phyloP scores from a whole-genome alignment of 1,140 invertebrate species.

The Drosophila truncata region DNA sequence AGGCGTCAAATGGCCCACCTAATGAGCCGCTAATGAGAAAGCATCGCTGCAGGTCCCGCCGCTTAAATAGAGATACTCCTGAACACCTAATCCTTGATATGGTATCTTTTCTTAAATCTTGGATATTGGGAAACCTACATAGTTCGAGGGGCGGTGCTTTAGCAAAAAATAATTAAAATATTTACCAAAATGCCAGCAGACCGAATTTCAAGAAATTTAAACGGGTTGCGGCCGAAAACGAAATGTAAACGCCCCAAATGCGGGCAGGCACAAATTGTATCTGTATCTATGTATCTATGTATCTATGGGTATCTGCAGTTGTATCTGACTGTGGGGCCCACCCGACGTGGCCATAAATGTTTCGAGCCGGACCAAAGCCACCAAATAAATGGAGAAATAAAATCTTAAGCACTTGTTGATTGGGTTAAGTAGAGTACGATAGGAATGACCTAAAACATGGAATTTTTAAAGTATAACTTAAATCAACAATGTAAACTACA shows the following conservation, averaged over 20 bases:
- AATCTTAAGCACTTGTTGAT: conserved; percentile 44
- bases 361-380: conserved; percentile 25
- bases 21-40: conserved; percentile 82
- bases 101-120: conserved; percentile 4
- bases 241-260: conserved; percentile 74
- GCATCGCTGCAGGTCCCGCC: conserved; percentile 45
- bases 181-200: conserved; percentile 55
- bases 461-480: no score
- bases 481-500: no score
- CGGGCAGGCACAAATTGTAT: conserved; percentile 47
- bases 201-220: conserved; percentile 54
- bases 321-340: conserved; percentile 48
- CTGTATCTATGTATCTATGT: conserved; percentile 12
- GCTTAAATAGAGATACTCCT: conserved; percentile 8
- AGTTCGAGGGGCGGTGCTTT: conserved; percentile 34
- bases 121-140: conserved; percentile 15
- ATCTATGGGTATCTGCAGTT: conserved; percentile 25
- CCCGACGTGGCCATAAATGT: conserved; percentile 69
- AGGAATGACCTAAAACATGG: no score
- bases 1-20: conserved; percentile 68
- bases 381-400: conserved; percentile 28
- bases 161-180: conserved; percentile 70
- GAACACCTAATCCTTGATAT: not conserved
- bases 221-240: conserved; percentile 44
- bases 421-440: conserved; percentile 17